Percentiles rank a stretch among this genome's conserved stretches.
These are phyloP conservation scores for Pyrocephalus nanus DNA, from an alignment of 2,797 vertebrate species.

Conservation along the genomic window DNA sequence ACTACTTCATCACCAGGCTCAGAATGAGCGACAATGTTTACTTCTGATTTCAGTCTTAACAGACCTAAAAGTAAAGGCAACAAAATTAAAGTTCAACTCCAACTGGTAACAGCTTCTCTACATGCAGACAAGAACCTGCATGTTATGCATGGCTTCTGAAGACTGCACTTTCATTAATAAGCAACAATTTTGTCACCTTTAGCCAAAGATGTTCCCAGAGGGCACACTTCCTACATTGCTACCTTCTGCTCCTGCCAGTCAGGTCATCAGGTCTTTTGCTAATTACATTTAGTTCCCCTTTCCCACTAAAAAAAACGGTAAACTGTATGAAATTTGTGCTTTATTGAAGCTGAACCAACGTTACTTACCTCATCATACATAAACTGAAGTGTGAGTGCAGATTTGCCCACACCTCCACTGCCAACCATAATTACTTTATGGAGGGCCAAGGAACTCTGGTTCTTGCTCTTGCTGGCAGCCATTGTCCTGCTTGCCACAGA, in stretches of 20 bases:
- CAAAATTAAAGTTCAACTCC: not conserved
- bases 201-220: not conserved
- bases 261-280: not conserved
- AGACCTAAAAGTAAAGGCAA: not conserved
- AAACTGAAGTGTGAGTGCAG: slow-evolving; percentile 95
- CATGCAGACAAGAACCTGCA: not conserved
- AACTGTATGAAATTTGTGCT: not conserved
- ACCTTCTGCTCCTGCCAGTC: not conserved
- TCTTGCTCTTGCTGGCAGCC: slow-evolving; percentile 87
- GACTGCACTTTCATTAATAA: not conserved
- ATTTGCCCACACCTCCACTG: slow-evolving; percentile 96
- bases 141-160: not conserved
- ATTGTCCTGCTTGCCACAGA: slow-evolving; percentile 56
- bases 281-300: not conserved
- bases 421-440: slow-evolving; percentile 99
- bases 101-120: not conserved
- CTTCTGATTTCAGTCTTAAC: not conserved
- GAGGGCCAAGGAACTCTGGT: slow-evolving; percentile 88
- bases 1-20: not conserved
- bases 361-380: slow-evolving; percentile 91
- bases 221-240: not conserved
- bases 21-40: not conserved
- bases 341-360: not conserved
- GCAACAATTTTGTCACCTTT: not conserved
- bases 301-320: not conserved